Percentiles rank a stretch among this genome's conserved stretches.
Conservation (phyloP, 2,113 vertebrate species). For the Anguilla rostrata region DNA sequence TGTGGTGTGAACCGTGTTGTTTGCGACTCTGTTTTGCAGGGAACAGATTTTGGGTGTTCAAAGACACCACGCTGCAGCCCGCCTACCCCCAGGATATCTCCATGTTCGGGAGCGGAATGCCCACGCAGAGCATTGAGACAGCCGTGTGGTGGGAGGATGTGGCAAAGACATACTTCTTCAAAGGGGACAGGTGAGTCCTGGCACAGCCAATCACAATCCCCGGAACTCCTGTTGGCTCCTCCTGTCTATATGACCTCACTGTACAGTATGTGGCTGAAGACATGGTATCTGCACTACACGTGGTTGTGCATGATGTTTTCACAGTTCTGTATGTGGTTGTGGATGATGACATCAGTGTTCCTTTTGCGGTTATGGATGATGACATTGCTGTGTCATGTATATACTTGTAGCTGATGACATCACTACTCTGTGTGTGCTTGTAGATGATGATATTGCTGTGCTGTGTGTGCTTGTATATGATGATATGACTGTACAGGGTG, state of each 20-base stretch:
- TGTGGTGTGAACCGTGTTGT: conserved; percentile 4
- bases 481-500: too few species aligned
- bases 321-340: not conserved
- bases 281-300: not conserved
- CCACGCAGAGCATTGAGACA: conserved; percentile 93
- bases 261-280: not conserved
- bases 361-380: not conserved
- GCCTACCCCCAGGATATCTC: conserved; percentile 96
- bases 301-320: not conserved
- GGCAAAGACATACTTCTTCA: conserved; percentile 99
- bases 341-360: conserved; percentile 13
- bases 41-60: conserved; percentile 98
- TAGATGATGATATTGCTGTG: not conserved
- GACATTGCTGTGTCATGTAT: not conserved
- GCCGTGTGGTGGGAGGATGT: conserved; percentile 99
- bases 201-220: not conserved
- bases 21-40: conserved; percentile 64
- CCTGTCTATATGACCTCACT: not conserved
- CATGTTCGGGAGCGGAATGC: conserved; percentile 90
- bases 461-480: too few species aligned
- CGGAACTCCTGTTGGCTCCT: not conserved
- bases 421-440: not conserved
- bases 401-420: not conserved
- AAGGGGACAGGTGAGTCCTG: conserved; percentile 88
- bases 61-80: conserved; percentile 93